phyloP scores from a whole-genome alignment of 2,888 invertebrate species.

The Abrostola triplasia region DNA sequence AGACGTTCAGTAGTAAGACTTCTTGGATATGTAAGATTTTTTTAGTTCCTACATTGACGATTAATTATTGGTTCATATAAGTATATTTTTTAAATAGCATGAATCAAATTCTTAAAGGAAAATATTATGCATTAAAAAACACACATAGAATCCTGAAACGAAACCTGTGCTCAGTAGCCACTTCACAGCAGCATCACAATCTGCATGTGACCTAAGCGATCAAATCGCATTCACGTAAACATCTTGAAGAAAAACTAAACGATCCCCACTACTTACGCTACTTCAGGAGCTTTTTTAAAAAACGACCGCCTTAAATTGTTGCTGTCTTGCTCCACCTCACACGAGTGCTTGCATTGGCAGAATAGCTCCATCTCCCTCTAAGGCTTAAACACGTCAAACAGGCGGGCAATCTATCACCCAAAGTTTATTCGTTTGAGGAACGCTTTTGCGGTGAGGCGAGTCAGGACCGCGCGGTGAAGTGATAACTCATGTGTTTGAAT shows the following conservation, averaged over 20 bases:
- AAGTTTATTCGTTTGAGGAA: conserved; percentile 87
- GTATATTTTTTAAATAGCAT: too few relatives aligned
- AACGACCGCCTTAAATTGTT: conserved; percentile 75
- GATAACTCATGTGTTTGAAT: conserved; percentile 63
- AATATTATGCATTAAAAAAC: conserved; percentile 2
- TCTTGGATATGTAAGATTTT: too few relatives aligned
- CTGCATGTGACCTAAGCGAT: conserved; percentile 77
- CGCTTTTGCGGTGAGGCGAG: conserved; percentile 85
- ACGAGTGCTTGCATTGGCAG: conserved; percentile 15
- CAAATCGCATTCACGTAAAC: conserved; percentile 87
- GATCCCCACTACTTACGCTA: conserved; percentile 87
- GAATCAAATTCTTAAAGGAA: too few relatives aligned
- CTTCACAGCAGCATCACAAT: conserved; percentile 63
- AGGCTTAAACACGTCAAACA: conserved; percentile 82
- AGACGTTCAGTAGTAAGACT: too few relatives aligned
- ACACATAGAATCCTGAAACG: background rate
- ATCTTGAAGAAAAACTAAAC: conserved; percentile 88
- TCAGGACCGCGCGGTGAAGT: conserved; percentile 72
- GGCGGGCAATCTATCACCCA: conserved; percentile 85
- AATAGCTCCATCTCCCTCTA: conserved; percentile 73
- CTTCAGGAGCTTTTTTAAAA: conserved; percentile 85
- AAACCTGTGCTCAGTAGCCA: conserved; percentile 59
- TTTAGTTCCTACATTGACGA: too few relatives aligned
- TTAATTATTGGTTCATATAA: too few relatives aligned
- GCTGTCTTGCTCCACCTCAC: conserved; percentile 65